phyloP scores from a whole-genome alignment of 1,140 invertebrate genomes.

The Hydropsyche tenuis region DNA sequence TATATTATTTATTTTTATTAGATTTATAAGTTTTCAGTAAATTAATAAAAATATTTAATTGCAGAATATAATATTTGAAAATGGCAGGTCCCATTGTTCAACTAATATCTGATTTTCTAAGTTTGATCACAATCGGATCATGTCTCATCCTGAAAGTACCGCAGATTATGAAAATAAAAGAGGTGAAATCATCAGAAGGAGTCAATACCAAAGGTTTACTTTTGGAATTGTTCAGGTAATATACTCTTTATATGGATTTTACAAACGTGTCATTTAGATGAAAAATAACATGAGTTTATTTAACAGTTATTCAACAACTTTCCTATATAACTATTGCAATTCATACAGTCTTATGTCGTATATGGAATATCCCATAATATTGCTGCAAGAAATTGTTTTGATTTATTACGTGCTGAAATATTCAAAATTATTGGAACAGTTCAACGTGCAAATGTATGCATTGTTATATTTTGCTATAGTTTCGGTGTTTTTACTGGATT shows the following conservation, averaged over 20 bases:
- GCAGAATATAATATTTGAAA: no score
- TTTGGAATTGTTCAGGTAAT: slow-evolving; percentile 72
- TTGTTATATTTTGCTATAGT: slow-evolving; percentile 8
- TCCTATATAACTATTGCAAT: slow-evolving; percentile 74
- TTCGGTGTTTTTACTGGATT: slow-evolving; percentile 3
- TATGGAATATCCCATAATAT: slow-evolving; percentile 75
- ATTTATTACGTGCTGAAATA: slow-evolving; percentile 71
- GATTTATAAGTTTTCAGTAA: no score
- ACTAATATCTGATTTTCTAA: slow-evolving; percentile 65
- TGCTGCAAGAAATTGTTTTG: slow-evolving; percentile 72
- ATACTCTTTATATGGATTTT: slow-evolving; percentile 11
- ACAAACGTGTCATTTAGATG: not conserved
- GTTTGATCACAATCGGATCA: slow-evolving; percentile 70
- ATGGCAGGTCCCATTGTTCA: slow-evolving; percentile 51
- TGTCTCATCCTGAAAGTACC: slow-evolving; percentile 75
- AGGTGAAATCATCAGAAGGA: slow-evolving; percentile 66
- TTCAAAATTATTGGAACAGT: slow-evolving; percentile 60
- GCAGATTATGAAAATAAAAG: slow-evolving; percentile 69
- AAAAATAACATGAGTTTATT: slow-evolving; percentile 35
- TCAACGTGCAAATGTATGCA: slow-evolving; percentile 51
- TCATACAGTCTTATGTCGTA: slow-evolving; percentile 72
- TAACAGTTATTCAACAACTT: slow-evolving; percentile 74
- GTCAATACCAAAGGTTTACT: slow-evolving; percentile 69
- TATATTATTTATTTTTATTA: no score
- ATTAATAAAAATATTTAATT: no score